Evolutionary conservation across 2,888 invertebrate species (phyloP).

Genomic region (Agrilus mali): DNA sequence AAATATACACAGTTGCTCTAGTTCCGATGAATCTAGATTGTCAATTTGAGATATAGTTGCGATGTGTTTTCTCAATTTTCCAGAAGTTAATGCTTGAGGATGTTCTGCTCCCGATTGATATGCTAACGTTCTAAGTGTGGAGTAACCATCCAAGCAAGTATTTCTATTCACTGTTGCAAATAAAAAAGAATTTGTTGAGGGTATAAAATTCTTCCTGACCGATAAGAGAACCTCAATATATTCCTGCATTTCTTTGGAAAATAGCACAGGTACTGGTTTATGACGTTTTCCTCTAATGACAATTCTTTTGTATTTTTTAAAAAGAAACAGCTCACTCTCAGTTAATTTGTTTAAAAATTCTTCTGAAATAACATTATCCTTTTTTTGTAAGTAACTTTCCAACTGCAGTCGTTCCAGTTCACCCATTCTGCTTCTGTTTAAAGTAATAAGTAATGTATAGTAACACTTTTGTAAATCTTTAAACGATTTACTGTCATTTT

Average conservation of each 20-base stretch:
- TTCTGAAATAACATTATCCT: no score
- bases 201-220: not conserved
- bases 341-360: not conserved
- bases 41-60: not conserved
- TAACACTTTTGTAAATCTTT: slow-evolving; percentile 1
- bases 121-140: no score
- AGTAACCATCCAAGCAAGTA: not conserved
- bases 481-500: not conserved
- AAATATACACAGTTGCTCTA: not conserved
- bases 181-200: not conserved
- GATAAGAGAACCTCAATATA: not conserved
- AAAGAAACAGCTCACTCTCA: no score
- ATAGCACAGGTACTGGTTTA: not conserved
- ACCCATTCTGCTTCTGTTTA: slow-evolving; percentile 2
- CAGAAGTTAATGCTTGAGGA: no score
- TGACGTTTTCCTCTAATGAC: not conserved
- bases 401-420: slow-evolving; percentile 1
- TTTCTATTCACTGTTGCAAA: not conserved
- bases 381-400: slow-evolving; percentile 2
- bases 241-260: not conserved
- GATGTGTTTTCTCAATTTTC: no score
- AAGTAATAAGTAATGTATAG: slow-evolving; percentile 2
- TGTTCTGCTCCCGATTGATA: no score
- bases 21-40: not conserved
- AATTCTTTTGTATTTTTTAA: not conserved